These are phyloP conservation scores for Tenthredo amoena DNA, from an alignment of 2,888 invertebrate species.

Conservation along the genomic window DNA sequence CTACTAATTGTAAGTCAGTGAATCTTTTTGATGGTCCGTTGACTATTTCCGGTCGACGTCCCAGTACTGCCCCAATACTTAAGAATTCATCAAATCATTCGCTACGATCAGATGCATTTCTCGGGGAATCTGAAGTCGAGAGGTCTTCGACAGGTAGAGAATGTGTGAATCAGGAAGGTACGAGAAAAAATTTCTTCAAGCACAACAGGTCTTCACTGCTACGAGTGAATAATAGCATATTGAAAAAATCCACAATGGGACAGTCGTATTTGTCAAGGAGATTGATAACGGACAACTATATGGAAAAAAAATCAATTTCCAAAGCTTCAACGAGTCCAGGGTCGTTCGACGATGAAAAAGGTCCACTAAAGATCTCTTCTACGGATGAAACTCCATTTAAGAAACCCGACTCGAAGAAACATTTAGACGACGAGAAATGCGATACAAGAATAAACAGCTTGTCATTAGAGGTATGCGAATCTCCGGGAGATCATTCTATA, in stretches of 20 bases:
- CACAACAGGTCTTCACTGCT: conserved; percentile 36
- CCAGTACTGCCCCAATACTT: conserved; percentile 20
- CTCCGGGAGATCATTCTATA: background rate
- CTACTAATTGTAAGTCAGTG: background rate
- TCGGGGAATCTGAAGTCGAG: background rate
- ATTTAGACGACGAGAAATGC: background rate
- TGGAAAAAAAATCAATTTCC: background rate
- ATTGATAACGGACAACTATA: background rate
- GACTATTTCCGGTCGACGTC: background rate
- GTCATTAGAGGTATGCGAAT: background rate
- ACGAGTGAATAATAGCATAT: conserved; percentile 36
- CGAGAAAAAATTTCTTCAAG: background rate
- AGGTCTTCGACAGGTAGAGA: background rate
- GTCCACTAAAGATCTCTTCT: background rate
- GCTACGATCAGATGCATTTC: background rate
- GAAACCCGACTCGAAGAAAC: background rate
- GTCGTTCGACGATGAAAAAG: background rate
- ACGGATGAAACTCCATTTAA: background rate
- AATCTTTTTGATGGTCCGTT: background rate
- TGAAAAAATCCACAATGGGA: background rate
- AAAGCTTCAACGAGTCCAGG: background rate
- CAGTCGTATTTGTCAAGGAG: background rate
- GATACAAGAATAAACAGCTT: background rate
- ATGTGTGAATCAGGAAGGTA: background rate
- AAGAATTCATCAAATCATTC: background rate